Conservation (phyloP, 2,797 vertebrate species). For the Amazonetta brasiliensis region DNA sequence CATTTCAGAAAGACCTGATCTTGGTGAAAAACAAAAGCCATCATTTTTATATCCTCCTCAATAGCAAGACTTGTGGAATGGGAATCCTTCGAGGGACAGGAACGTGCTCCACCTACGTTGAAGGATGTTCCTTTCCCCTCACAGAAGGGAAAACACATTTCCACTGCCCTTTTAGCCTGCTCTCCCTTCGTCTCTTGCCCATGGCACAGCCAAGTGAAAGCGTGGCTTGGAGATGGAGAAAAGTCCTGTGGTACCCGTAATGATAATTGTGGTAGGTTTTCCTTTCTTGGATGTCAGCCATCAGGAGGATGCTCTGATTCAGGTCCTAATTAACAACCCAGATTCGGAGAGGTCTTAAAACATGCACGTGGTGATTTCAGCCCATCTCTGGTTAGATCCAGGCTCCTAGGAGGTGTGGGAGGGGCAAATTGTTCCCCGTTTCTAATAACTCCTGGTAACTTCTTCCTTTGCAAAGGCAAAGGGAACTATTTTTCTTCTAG, state of each 20-base stretch:
- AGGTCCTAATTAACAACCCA: neutral
- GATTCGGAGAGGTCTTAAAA: neutral
- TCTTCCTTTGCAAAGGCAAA: neutral
- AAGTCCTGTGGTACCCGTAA: neutral
- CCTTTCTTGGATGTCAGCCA: neutral
- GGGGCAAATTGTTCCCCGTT: neutral
- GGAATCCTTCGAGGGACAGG: neutral
- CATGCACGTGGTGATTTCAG: neutral
- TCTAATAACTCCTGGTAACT: neutral
- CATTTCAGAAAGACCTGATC: accelerated
- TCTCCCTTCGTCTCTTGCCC: neutral
- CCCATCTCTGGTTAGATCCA: neutral
- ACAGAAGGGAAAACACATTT: neutral
- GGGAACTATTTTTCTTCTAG: neutral
- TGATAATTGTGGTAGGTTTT: neutral
- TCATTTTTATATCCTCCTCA: neutral
- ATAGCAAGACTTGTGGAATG: neutral
- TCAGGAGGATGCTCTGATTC: neutral
- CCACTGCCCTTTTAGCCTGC: neutral
- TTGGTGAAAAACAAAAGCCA: accelerated
- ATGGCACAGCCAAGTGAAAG: neutral
- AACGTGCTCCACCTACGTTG: neutral
- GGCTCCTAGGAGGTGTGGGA: neutral
- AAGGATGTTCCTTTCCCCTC: neutral
- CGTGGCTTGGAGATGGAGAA: neutral